These are phyloP conservation scores for Aleiodes leptofemur DNA, from an alignment of 2,888 invertebrate species.

Conservation along the genomic window DNA sequence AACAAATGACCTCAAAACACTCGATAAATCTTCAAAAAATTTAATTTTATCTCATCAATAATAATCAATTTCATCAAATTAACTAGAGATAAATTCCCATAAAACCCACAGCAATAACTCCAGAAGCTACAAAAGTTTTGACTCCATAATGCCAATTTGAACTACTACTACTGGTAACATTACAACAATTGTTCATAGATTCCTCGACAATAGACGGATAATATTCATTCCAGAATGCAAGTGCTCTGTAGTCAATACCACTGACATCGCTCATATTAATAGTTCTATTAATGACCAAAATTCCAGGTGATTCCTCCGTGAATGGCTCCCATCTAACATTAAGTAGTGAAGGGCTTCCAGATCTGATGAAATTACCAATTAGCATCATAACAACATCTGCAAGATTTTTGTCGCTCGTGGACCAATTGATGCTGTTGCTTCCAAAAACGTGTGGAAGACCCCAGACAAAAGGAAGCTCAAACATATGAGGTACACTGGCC, in stretches of 20 bases:
- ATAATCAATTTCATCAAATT: background rate
- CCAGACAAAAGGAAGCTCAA: conserved; percentile 88
- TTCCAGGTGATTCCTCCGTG: conserved; percentile 81
- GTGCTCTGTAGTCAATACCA: conserved; percentile 84
- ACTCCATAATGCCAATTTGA: background rate
- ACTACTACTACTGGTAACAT: conserved; percentile 72
- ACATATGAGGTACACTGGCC: conserved; percentile 89
- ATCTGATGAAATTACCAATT: conserved; percentile 87
- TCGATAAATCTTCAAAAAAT: conserved; percentile 20
- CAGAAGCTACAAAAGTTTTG: conserved; percentile 41
- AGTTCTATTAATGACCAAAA: conserved; percentile 85
- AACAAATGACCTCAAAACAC: conserved; percentile 1
- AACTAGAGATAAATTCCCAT: background rate
- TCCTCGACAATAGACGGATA: conserved; percentile 86
- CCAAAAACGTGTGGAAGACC: conserved; percentile 81
- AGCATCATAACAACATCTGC: conserved; percentile 88
- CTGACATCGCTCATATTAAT: conserved; percentile 85
- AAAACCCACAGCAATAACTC: conserved; percentile 40
- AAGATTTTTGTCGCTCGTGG: conserved; percentile 85
- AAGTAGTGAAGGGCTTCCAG: conserved; percentile 79
- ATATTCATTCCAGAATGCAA: conserved; percentile 90
- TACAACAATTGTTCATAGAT: conserved; percentile 84
- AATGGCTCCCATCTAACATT: conserved; percentile 86
- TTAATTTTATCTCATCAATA: conserved; percentile 4
- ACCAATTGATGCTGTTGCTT: conserved; percentile 79